Conservation (phyloP, 2,113 vertebrate species). For the Melanerpes aurifrons region DNA sequence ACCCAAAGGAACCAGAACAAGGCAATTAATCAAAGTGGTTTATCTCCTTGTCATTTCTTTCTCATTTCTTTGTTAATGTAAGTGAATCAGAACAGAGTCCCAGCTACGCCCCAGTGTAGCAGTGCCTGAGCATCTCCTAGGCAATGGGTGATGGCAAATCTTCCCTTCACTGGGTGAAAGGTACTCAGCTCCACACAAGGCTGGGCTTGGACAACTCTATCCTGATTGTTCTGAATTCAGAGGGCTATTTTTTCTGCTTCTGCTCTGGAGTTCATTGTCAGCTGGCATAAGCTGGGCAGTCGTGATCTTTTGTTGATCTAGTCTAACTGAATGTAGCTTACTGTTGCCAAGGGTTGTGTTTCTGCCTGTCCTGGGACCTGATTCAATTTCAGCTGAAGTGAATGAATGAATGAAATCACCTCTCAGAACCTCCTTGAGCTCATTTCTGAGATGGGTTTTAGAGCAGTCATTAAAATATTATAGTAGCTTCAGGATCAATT, state of each 20-base stretch:
- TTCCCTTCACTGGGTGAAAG: neutral
- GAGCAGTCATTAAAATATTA: neutral
- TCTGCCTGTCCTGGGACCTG: slow-evolving; percentile 14
- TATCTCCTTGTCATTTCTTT: slow-evolving; percentile 59
- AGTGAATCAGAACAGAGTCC: neutral
- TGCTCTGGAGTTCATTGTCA: neutral
- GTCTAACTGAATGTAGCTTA: neutral
- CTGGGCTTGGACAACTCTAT: neutral
- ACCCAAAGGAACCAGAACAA: slow-evolving; percentile 62
- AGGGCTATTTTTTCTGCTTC: neutral
- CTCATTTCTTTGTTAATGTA: slow-evolving; percentile 25
- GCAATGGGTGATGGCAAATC: neutral
- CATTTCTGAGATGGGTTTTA: neutral
- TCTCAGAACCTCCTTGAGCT: neutral
- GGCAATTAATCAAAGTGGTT: slow-evolving; percentile 53
- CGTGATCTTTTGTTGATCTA: neutral
- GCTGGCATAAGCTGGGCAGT: neutral
- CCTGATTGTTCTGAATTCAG: neutral
- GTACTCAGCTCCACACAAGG: neutral
- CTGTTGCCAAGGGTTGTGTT: neutral
- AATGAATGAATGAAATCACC: neutral
- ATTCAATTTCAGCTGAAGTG: slow-evolving; percentile 8
- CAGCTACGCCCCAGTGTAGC: neutral
- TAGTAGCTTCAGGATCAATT: neutral
- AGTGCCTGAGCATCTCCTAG: neutral